Conservation (phyloP, 1,140 invertebrate genomes). For the Grapholita molesta region DNA sequence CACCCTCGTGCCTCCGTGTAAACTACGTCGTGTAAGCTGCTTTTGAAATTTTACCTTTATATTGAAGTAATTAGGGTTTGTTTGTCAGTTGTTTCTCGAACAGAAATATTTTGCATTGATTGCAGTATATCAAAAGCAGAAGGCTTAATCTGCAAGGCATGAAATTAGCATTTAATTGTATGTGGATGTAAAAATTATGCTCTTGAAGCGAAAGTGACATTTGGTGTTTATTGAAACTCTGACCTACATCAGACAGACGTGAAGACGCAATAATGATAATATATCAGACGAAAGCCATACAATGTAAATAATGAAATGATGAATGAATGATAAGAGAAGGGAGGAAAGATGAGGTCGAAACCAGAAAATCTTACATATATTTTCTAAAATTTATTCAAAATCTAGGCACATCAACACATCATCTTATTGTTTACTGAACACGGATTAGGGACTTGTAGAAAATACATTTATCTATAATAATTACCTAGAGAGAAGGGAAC, state of each 20-base stretch:
- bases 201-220: neutral
- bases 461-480: too few relatives aligned
- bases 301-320: neutral
- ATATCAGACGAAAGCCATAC: neutral
- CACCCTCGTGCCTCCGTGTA: neutral
- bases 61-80: neutral
- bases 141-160: neutral
- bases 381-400: too few relatives aligned
- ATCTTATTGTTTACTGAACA: too few relatives aligned
- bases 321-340: too few relatives aligned
- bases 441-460: too few relatives aligned
- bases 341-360: too few relatives aligned
- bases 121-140: slow-evolving; percentile 3
- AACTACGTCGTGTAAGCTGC: neutral
- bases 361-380: neutral
- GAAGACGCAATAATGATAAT: neutral
- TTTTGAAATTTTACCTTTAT: neutral
- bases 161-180: slow-evolving; percentile 15
- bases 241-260: neutral
- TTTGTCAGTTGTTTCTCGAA: neutral
- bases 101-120: neutral
- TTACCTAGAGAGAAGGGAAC: too few relatives aligned
- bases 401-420: too few relatives aligned
- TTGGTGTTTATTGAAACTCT: slow-evolving; percentile 10
- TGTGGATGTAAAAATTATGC: neutral